Evolutionary conservation across 2,797 vertebrate species (phyloP).

Genomic region (Channallabes apus): DNA sequence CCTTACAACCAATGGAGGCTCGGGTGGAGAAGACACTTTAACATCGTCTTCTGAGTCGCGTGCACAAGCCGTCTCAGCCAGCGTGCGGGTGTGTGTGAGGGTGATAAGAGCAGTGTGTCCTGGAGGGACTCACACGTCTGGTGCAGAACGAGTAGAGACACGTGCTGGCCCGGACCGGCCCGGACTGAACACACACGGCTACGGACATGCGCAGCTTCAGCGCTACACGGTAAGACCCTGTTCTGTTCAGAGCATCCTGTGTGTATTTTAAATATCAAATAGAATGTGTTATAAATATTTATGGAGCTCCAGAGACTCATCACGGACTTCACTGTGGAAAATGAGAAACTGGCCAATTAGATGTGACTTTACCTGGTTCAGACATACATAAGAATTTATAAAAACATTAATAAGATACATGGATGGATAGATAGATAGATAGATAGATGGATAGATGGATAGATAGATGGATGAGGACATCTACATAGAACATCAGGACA

Average conservation of each 20-base stretch:
- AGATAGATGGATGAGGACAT: no score
- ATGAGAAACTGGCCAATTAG: not conserved
- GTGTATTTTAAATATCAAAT: no score
- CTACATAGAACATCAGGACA: no score
- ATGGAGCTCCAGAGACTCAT: not conserved
- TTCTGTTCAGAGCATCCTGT: not conserved
- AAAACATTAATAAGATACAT: not conserved
- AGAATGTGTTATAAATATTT: not conserved
- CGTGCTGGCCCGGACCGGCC: not conserved
- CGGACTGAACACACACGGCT: constrained; percentile 26
- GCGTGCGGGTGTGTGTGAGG: constrained; percentile 64
- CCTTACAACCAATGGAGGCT: constrained; percentile 71
- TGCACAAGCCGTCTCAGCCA: constrained; percentile 53
- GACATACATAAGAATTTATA: not conserved
- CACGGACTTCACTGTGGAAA: not conserved
- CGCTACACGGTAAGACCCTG: constrained; percentile 67
- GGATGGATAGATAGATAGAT: no score
- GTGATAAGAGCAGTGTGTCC: constrained; percentile 68
- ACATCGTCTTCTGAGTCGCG: constrained; percentile 67
- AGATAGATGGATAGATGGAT: no score
- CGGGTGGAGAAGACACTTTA: constrained; percentile 63
- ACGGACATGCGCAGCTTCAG: constrained; percentile 67
- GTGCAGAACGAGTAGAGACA: not conserved
- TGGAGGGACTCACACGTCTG: not conserved
- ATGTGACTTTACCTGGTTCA: not conserved